A percentile compares a stretch with the other conserved stretches of the same genome.
phyloP scores from a whole-genome alignment of 92 coral and sea anemone genomes.

The Plumapathes pennacea region DNA sequence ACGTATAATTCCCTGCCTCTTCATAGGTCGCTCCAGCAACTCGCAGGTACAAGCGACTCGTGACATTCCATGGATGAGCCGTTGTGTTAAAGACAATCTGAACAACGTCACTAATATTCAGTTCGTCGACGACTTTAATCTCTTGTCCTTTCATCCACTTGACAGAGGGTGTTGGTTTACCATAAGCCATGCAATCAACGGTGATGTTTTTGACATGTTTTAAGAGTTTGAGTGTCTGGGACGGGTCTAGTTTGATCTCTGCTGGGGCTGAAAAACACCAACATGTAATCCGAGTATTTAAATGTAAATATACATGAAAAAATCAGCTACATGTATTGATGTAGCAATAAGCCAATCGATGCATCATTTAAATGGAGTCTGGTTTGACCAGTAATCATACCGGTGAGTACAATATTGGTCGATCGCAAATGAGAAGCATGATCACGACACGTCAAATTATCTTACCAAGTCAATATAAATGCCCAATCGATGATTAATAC shows the following conservation, averaged over 20 bases:
- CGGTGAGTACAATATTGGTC: too few species aligned
- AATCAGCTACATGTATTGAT: too few species aligned
- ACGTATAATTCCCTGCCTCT: constrained; percentile 29
- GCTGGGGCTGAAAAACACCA: constrained; percentile 63
- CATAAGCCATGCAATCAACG: constrained; percentile 56
- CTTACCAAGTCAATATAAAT: too few species aligned
- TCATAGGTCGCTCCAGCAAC: constrained; percentile 11
- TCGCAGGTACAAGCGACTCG: constrained; percentile 24
- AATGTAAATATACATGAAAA: too few species aligned
- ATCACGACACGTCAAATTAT: too few species aligned
- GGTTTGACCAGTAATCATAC: too few species aligned
- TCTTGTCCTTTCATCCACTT: constrained; percentile 26
- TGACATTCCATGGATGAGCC: constrained; percentile 2
- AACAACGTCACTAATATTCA: background rate
- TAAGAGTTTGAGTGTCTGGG: constrained; percentile 9
- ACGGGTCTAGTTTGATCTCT: constrained; percentile 1
- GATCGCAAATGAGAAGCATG: too few species aligned
- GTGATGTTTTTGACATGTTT: constrained; percentile 13
- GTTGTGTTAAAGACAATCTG: background rate
- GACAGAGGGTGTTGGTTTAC: constrained; percentile 47
- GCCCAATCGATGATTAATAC: too few species aligned
- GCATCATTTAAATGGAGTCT: too few species aligned
- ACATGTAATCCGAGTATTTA: too few species aligned
- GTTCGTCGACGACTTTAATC: background rate
- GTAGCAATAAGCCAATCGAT: too few species aligned